phyloP scores from a whole-genome alignment of 2,888 invertebrate genomes.

The Chydorus sphaericus region DNA sequence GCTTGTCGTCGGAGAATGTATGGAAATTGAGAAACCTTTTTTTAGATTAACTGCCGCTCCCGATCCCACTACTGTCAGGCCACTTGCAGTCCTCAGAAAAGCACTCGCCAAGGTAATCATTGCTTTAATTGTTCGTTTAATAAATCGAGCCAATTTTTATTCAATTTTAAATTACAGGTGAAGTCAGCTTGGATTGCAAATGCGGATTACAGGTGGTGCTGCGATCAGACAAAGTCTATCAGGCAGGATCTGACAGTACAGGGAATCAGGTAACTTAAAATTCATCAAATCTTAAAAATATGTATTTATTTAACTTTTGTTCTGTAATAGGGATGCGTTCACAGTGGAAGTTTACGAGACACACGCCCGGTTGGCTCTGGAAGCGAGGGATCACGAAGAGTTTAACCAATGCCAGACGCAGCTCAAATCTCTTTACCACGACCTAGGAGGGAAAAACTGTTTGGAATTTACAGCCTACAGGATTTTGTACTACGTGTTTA shows the following conservation, averaged over 20 bases:
- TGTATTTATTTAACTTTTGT: slow-evolving; percentile 22
- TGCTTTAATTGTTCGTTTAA: slow-evolving; percentile 28
- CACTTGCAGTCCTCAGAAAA: slow-evolving; percentile 64
- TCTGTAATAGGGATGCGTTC: slow-evolving; percentile 81
- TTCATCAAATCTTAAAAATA: not conserved
- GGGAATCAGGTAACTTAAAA: too few species aligned
- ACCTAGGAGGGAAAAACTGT: slow-evolving; percentile 45
- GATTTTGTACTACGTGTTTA: slow-evolving; percentile 92
- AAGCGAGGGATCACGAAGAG: slow-evolving; percentile 96
- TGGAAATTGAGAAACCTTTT: slow-evolving; percentile 89
- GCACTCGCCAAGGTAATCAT: slow-evolving; percentile 81
- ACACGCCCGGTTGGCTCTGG: slow-evolving; percentile 92
- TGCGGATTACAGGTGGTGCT: slow-evolving; percentile 89
- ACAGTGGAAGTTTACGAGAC: slow-evolving; percentile 98
- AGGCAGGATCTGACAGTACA: slow-evolving; percentile 92
- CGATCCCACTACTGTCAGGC: slow-evolving; percentile 77
- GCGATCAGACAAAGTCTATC: slow-evolving; percentile 97
- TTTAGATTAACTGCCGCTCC: slow-evolving; percentile 86
- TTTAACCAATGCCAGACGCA: slow-evolving; percentile 99
- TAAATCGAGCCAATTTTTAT: not conserved
- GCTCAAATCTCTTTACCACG: slow-evolving; percentile 80
- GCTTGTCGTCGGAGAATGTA: slow-evolving; percentile 87
- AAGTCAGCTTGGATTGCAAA: slow-evolving; percentile 54
- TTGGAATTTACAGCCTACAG: slow-evolving; percentile 92
- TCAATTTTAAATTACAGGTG: not conserved